Evolutionary conservation across 2,888 invertebrate species (phyloP).

Genomic region (Microplitis manilae): DNA sequence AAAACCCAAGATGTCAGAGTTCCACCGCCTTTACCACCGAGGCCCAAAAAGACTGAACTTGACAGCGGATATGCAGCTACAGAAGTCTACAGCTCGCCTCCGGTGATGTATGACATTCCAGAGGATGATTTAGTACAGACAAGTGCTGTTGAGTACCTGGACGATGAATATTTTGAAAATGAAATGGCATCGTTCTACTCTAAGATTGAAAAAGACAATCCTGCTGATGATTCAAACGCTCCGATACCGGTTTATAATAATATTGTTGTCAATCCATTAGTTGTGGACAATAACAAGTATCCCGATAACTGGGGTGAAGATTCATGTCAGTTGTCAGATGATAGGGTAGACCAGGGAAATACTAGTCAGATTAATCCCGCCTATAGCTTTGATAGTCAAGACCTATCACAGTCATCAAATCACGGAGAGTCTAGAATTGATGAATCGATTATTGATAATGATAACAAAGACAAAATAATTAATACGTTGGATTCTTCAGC

Average conservation of each 20-base stretch:
- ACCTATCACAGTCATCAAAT: no score
- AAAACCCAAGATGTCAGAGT: background rate
- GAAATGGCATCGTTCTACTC: no score
- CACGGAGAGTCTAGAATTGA: no score
- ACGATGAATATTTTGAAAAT: no score
- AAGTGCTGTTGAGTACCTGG: background rate
- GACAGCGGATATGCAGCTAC: slow-evolving; percentile 1
- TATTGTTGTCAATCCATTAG: background rate
- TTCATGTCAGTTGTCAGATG: background rate
- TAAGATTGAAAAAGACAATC: background rate
- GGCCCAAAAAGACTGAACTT: background rate
- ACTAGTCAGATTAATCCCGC: no score
- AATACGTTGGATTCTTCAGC: no score
- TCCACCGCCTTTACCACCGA: slow-evolving; percentile 20
- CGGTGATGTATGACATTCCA: slow-evolving; percentile 14
- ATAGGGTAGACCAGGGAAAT: no score
- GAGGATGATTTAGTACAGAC: background rate
- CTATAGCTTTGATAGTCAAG: no score
- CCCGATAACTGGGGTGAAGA: background rate
- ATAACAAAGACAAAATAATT: no score
- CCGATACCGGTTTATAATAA: background rate
- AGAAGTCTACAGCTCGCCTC: background rate
- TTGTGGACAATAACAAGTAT: background rate
- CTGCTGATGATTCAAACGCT: background rate
- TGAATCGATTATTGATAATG: no score